phyloP scores from a whole-genome alignment of 2,797 vertebrate genomes.

The Muscicapa comitata region DNA sequence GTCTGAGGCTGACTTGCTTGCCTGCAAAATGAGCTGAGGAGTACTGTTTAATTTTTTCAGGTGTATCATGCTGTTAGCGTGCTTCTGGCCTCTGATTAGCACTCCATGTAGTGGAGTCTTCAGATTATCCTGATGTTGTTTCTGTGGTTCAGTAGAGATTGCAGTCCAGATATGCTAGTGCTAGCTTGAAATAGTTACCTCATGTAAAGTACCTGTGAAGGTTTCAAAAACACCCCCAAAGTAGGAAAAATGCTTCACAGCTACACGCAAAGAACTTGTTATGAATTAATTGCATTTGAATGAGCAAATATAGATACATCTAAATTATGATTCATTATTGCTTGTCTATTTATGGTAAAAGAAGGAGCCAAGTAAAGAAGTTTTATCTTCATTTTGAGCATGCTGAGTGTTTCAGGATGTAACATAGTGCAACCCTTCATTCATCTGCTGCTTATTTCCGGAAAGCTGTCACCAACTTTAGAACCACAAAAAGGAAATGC shows the following conservation, averaged over 20 bases:
- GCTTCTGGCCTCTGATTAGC: background rate
- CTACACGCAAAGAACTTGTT: background rate
- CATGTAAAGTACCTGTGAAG: background rate
- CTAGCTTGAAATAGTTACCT: background rate
- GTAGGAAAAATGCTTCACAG: background rate
- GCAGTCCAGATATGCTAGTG: background rate
- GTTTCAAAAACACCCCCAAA: background rate
- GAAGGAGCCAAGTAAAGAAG: background rate
- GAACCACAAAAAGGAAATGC: constrained; percentile 68
- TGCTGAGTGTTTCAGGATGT: background rate
- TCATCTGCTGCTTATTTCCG: constrained; percentile 7
- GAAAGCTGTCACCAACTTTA: background rate
- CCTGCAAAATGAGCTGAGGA: background rate
- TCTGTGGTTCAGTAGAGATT: background rate
- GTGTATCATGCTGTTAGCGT: background rate
- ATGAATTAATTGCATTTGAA: background rate
- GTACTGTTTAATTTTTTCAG: background rate
- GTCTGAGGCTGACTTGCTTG: background rate
- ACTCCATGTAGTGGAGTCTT: background rate
- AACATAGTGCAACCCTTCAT: background rate
- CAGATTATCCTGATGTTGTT: background rate
- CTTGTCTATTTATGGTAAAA: background rate
- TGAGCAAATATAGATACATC: background rate
- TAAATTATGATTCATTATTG: background rate
- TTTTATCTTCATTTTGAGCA: background rate